Percentiles rank a stretch among this genome's conserved stretches.
Conservation (phyloP, 1,140 invertebrate genomes). For the Phortica variegata region DNA sequence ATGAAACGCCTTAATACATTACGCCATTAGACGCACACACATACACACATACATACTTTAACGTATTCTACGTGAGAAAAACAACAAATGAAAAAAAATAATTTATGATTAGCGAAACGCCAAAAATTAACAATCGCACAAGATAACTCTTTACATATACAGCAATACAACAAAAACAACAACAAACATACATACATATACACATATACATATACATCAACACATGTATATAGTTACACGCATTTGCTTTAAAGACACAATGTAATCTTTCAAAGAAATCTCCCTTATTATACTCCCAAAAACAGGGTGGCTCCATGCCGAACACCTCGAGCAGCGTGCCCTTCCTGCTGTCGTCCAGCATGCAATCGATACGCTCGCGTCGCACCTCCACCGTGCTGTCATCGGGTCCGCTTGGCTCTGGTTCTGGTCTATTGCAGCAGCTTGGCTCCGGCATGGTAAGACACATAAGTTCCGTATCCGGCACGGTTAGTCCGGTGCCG, state of each 20-base stretch:
- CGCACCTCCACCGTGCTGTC: slow-evolving; percentile 69
- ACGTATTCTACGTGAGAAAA: too few relatives aligned
- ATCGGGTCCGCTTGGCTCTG: slow-evolving; percentile 59
- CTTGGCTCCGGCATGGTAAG: slow-evolving; percentile 85
- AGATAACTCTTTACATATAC: slow-evolving; percentile 10
- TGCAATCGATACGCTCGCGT: slow-evolving; percentile 78
- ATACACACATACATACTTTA: too few relatives aligned
- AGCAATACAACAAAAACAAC: slow-evolving; percentile 4
- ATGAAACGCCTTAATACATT: too few relatives aligned
- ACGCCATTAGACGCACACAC: too few relatives aligned
- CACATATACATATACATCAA: slow-evolving; percentile 14
- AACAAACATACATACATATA: slow-evolving; percentile 7
- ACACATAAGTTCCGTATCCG: slow-evolving; percentile 69
- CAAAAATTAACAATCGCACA: too few relatives aligned
- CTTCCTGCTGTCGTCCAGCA: slow-evolving; percentile 76
- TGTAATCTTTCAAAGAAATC: slow-evolving; percentile 57
- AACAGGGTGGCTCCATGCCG: slow-evolving; percentile 80
- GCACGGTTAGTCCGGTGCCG: slow-evolving; percentile 53
- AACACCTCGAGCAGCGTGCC: slow-evolving; percentile 85
- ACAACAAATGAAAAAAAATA: too few relatives aligned
- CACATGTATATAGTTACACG: slow-evolving; percentile 20
- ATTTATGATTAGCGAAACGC: too few relatives aligned
- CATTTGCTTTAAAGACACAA: slow-evolving; percentile 17
- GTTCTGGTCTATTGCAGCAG: slow-evolving; percentile 76
- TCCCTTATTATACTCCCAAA: slow-evolving; percentile 56